Evolutionary conservation across 2,113 vertebrate species (phyloP).

Genomic region (Ophthalmolycus amberensis): DNA sequence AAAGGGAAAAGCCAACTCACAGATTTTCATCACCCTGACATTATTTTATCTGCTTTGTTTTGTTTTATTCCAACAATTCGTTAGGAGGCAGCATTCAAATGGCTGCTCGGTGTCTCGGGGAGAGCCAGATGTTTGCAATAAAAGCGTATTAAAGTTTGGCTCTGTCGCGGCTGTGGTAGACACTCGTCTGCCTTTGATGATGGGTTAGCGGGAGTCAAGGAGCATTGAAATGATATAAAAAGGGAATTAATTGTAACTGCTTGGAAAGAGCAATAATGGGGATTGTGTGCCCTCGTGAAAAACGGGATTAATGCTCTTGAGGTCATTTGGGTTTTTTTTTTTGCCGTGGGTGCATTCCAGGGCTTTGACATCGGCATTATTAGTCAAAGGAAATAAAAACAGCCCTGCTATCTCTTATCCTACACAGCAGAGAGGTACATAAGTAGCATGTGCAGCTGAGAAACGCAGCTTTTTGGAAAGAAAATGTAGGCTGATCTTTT

Average conservation of each 20-base stretch:
- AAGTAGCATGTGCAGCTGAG: slow-evolving; percentile 25
- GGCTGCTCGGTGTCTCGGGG: slow-evolving; percentile 38
- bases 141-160: slow-evolving; percentile 79
- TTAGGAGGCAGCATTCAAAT: slow-evolving; percentile 67
- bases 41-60: slow-evolving; percentile 63
- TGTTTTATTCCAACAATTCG: slow-evolving; percentile 61
- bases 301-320: slow-evolving; percentile 71
- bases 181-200: slow-evolving; percentile 79
- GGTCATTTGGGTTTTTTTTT: slow-evolving; percentile 59
- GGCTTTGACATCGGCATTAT: slow-evolving; percentile 65
- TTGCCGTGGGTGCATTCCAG: slow-evolving; percentile 55
- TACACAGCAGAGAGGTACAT: slow-evolving; percentile 36
- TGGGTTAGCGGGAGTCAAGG: slow-evolving; percentile 77
- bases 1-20: slow-evolving; percentile 34
- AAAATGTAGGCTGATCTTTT: slow-evolving; percentile 38
- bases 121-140: slow-evolving; percentile 82
- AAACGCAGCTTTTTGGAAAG: slow-evolving; percentile 25
- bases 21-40: slow-evolving; percentile 63
- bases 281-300: slow-evolving; percentile 72
- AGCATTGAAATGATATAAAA: slow-evolving; percentile 79
- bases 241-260: slow-evolving; percentile 78
- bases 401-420: slow-evolving; percentile 22
- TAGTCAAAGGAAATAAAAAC: slow-evolving; percentile 39
- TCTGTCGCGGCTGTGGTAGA: slow-evolving; percentile 66
- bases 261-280: slow-evolving; percentile 70